Conservation (phyloP, 2,797 vertebrate species). For the Bufotes viridis region DNA sequence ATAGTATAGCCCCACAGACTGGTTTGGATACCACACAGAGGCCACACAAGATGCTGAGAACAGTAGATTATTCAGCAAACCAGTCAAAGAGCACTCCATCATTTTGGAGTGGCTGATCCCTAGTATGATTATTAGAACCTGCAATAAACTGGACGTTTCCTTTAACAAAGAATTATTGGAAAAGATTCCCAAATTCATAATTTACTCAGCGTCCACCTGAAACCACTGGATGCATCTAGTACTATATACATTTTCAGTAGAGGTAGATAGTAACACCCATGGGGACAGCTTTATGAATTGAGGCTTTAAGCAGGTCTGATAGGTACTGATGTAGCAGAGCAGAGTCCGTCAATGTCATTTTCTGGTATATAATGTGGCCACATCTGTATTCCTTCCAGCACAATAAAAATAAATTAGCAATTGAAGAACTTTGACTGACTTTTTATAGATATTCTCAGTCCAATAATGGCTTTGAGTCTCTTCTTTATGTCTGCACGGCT, state of each 20-base stretch:
- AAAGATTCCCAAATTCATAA: background rate
- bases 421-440: background rate
- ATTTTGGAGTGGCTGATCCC: no score
- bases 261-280: background rate
- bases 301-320: background rate
- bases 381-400: background rate
- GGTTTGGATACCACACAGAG: no score
- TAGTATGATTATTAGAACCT: no score
- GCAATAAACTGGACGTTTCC: no score
- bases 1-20: no score
- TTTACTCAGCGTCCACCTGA: background rate
- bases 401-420: background rate
- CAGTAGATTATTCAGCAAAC: no score
- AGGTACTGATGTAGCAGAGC: background rate
- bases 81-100: no score
- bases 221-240: background rate
- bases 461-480: background rate
- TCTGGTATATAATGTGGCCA: background rate
- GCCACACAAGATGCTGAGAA: no score
- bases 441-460: background rate
- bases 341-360: background rate
- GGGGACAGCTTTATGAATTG: background rate
- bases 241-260: background rate
- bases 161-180: no score
- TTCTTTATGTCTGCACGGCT: background rate